Percentiles rank a stretch among this genome's conserved stretches.
Conservation (phyloP, 2,113 vertebrate genomes). For the Patagioenas fasciata region DNA sequence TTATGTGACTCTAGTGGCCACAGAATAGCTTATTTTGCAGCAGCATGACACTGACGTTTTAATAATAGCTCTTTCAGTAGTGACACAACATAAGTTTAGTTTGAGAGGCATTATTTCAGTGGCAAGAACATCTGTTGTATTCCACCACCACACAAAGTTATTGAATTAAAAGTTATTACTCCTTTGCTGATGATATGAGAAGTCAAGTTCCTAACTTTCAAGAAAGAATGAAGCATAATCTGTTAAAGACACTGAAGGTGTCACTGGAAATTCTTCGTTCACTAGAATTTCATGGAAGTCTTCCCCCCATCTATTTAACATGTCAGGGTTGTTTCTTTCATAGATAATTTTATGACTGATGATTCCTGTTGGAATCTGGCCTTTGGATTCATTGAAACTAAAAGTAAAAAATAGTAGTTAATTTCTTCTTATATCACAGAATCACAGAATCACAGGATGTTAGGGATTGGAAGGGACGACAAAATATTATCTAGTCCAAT, state of each 20-base stretch:
- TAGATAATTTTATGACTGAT: neutral
- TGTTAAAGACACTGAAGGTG: neutral
- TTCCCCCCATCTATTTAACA: neutral
- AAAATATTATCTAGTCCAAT: too few species aligned
- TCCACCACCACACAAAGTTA: neutral
- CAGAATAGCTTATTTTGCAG: neutral
- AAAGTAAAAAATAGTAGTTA: neutral
- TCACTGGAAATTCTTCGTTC: neutral
- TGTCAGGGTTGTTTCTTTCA: neutral
- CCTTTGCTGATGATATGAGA: neutral
- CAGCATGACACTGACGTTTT: neutral
- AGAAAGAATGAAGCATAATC: neutral
- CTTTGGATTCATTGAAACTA: neutral
- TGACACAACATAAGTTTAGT: neutral
- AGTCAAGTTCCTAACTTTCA: neutral
- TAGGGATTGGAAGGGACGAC: too few species aligned
- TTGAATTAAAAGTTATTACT: neutral
- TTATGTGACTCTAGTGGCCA: neutral
- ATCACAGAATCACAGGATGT: too few species aligned
- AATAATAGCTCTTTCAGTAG: neutral
- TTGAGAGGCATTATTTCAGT: neutral
- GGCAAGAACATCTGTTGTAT: neutral
- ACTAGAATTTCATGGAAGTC: neutral
- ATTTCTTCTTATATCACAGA: neutral
- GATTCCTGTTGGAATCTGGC: neutral